Evolutionary conservation across 2,797 vertebrate genomes (phyloP).

Genomic region (Gephyroberyx darwinii): DNA sequence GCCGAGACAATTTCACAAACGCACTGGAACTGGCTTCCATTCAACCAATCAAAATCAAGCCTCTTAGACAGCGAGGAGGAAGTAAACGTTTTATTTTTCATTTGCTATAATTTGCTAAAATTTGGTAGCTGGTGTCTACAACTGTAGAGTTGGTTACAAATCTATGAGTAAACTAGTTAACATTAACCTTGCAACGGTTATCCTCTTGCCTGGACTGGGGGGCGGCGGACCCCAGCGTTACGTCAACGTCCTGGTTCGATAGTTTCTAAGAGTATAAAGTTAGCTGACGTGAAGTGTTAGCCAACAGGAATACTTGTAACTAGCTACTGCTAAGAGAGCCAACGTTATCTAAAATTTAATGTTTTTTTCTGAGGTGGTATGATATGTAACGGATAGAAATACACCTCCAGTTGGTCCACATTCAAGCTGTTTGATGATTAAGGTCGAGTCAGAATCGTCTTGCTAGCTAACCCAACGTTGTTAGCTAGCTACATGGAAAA

Average conservation of each 20-base stretch:
- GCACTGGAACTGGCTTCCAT: neutral
- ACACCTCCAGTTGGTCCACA: neutral
- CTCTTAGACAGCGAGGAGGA: fast-evolving
- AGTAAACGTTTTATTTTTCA: slow-evolving; percentile 41
- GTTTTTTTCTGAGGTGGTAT: neutral
- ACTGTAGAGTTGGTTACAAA: slow-evolving; percentile 18
- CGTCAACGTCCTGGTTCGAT: neutral
- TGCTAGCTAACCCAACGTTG: slow-evolving; percentile 20
- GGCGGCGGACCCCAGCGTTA: neutral
- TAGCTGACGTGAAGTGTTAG: slow-evolving; percentile 35
- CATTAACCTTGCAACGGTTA: neutral
- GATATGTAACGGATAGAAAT: slow-evolving; percentile 2
- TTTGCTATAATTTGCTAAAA: slow-evolving; percentile 7
- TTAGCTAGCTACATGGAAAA: slow-evolving; percentile 42
- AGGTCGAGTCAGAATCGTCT: neutral
- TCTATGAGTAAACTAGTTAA: neutral
- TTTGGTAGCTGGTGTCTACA: slow-evolving; percentile 16
- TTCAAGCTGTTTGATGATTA: slow-evolving; percentile 20
- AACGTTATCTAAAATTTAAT: neutral
- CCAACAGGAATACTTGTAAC: slow-evolving; percentile 22
- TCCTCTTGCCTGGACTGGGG: neutral
- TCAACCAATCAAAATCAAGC: slow-evolving; percentile 54
- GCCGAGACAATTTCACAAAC: slow-evolving; percentile 22
- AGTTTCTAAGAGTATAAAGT: slow-evolving; percentile 41
- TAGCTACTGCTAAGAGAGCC: slow-evolving; percentile 8